A percentile compares a stretch with the other conserved stretches of the same genome.
phyloP scores from a whole-genome alignment of 2,113 vertebrate genomes.

The Macrotis lagotis region DNA sequence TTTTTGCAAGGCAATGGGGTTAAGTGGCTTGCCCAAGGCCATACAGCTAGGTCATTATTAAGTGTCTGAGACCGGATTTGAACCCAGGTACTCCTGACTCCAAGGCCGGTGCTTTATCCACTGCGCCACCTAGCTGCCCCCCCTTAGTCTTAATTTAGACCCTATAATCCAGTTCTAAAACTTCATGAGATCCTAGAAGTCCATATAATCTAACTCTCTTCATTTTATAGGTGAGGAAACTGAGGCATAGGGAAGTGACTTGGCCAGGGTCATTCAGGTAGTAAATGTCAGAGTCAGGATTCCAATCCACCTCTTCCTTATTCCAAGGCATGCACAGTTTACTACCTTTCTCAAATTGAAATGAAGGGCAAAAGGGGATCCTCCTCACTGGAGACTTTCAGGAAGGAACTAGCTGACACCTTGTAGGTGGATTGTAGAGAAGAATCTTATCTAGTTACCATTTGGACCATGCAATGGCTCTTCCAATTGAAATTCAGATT shows the following conservation, averaged over 20 bases:
- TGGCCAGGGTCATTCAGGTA: not conserved
- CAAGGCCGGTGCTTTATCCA: no score
- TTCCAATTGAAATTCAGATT: not conserved
- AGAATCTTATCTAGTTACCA: not conserved
- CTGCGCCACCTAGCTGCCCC: no score
- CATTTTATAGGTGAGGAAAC: not conserved
- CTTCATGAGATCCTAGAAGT: not conserved
- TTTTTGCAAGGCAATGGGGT: no score
- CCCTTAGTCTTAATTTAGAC: not conserved
- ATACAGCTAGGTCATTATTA: no score
- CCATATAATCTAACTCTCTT: not conserved
- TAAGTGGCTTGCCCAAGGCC: no score
- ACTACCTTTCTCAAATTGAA: not conserved
- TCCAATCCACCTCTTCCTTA: not conserved
- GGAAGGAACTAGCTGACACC: not conserved
- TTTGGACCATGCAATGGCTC: not conserved
- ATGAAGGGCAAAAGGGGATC: not conserved
- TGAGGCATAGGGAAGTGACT: not conserved
- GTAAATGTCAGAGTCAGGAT: not conserved
- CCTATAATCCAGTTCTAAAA: not conserved
- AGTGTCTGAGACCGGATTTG: no score
- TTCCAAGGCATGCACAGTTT: not conserved
- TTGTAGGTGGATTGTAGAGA: not conserved
- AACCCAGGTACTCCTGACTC: no score
- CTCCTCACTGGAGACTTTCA: not conserved